Evolutionary conservation across 2,113 vertebrate genomes (phyloP), one percentile per base, ranked within the genome.

Genomic region (Rhea americana): DNA sequence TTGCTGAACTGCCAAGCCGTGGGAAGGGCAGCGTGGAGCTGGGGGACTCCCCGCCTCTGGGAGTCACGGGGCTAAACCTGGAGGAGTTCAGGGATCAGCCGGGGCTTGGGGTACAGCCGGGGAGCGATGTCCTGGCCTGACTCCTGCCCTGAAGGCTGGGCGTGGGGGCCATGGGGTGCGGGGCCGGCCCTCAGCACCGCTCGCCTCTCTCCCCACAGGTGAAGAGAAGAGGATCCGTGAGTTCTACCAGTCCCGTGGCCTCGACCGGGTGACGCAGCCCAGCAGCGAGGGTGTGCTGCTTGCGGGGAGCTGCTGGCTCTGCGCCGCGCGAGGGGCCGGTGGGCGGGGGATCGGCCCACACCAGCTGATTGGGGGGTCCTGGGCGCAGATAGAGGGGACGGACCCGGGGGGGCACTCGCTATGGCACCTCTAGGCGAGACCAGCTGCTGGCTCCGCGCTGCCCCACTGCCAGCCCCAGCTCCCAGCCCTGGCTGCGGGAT

Each of bases 211-310:
- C 56, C 50, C 70, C 7, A 6, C 98, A 99, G 99, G 98, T 96
- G 99, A 99, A 97, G 99, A 99, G 96, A 98, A 98, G 92, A 96
- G 99, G 94, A 99, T 99, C 97, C 98, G 98, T 47, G 99, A 99
- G 66, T 99, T 99, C 97, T 99, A 99, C 97, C 99, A 99, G 97
- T 99, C 99, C 2, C 98, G 99, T 1, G 99, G 99, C 41, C 97
- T 99, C 37, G 99, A 99, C 96, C 97, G 99, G 63, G 98, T 99
- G 79, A 98, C 99, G 7, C 99, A 99, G 81, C 98, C 99, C 15
- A 94, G 96, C 28, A 97, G 98, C 9, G 99, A 99, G 88, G 99
- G 99, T 99, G 97, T 89, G 96, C 62, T 8, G 4, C 12, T 45
- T 2, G 12, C 39, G 55, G 26, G 21, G 45, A 47, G 17, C 45